A percentile compares a stretch with the other conserved stretches of the same genome.
Evolutionary conservation across 2,113 vertebrate species (phyloP).

Genomic region (Cololabis saira): DNA sequence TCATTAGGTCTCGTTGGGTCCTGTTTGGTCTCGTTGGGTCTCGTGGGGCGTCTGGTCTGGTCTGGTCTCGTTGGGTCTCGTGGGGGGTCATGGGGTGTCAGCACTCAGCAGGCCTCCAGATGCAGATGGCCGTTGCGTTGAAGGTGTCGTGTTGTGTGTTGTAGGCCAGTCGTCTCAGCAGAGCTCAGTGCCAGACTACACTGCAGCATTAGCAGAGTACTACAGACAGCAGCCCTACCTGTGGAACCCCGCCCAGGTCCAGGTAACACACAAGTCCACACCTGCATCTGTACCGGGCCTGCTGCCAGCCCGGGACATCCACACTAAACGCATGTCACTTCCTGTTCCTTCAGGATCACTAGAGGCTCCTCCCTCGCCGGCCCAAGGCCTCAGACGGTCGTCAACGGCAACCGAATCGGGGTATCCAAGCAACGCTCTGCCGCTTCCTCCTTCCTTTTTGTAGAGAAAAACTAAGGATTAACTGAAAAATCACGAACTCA

Average conservation of each 20-base stretch:
- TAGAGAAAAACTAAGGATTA: conserved; percentile 77
- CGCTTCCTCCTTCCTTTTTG: conserved; percentile 86
- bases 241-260: conserved; percentile 88
- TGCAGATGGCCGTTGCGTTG: background rate
- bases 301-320: too few relatives aligned
- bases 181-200: conserved; percentile 93
- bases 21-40: too few relatives aligned
- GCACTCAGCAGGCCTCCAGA: background rate
- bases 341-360: conserved; percentile 88
- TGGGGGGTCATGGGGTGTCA: too few relatives aligned
- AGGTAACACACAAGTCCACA: conserved; percentile 47
- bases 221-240: conserved; percentile 96
- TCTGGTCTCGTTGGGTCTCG: too few relatives aligned
- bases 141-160: conserved; percentile 7
- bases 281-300: background rate
- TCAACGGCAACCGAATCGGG: conserved; percentile 79
- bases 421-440: conserved; percentile 89
- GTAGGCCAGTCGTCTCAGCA: conserved; percentile 88
- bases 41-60: too few relatives aligned
- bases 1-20: too few relatives aligned
- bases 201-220: conserved; percentile 94
- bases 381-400: conserved; percentile 71
- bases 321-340: conserved; percentile 7
- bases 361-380: conserved; percentile 71
- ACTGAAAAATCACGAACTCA: conserved; percentile 79